phyloP scores from a whole-genome alignment of 2,797 vertebrate species.

The Leptodon cayanensis region DNA sequence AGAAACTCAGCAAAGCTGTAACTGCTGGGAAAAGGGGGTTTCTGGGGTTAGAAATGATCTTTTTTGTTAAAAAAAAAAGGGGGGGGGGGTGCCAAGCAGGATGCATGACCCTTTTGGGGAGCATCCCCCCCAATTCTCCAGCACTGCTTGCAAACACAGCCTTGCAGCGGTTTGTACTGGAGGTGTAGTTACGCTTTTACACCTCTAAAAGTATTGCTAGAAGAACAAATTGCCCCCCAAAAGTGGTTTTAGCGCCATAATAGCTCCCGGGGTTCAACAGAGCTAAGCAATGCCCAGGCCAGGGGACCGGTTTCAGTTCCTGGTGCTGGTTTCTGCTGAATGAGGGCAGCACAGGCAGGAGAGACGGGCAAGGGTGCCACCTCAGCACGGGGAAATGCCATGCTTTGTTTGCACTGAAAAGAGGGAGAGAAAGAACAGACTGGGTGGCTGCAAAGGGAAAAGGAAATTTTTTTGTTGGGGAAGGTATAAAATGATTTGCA shows the following conservation, averaged over 20 bases:
- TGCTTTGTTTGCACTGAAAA: neutral
- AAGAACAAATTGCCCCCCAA: neutral
- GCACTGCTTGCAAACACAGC: rapidly evolving
- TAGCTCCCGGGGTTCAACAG: rapidly evolving
- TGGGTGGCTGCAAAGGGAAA: rapidly evolving
- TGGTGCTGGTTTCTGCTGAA: neutral
- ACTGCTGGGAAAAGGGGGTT: rapidly evolving
- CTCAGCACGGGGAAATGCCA: neutral
- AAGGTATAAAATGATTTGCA: neutral
- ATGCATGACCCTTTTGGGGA: rapidly evolving
- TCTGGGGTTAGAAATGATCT: neutral
- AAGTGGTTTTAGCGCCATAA: rapidly evolving
- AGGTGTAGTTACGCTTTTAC: rapidly evolving
- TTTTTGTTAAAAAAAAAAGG: neutral
- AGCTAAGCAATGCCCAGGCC: neutral
- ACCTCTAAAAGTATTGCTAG: rapidly evolving
- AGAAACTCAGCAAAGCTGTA: neutral
- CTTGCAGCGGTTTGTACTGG: rapidly evolving
- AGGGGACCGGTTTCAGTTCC: neutral
- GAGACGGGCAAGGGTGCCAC: neutral
- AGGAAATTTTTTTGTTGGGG: rapidly evolving
- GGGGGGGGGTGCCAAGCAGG: rapidly evolving
- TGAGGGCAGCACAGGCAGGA: neutral
- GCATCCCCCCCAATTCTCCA: rapidly evolving
- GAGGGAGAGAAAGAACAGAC: neutral